Base-by-base conservation (phyloP, 2,888 invertebrate genomes). In the Trimorus sp. region DNA sequence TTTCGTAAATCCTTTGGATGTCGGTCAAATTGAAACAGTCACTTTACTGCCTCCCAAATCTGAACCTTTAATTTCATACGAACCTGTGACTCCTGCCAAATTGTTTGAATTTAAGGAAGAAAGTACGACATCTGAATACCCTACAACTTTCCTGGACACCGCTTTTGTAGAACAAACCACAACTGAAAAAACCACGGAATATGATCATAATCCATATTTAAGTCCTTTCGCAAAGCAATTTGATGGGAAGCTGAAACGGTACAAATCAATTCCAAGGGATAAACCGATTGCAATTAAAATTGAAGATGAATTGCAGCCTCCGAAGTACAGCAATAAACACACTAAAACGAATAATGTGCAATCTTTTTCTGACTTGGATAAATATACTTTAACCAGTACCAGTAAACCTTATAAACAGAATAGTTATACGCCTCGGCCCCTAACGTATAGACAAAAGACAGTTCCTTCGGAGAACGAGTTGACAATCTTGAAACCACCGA, bases 181-280 rank as follows among this genome's bases (percentile, higher is more conserved):
- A 11, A 62, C 79, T 9, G 38, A 69, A 11, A 71, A 76, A 53
- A 26, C 12, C n/a, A 78, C 79, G 11, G 69, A 69, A 48, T 81
- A 74, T 65, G 73, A 75, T 12, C 76, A 81, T 1, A 85, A 85
- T 60, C 82, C 85, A 38, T 86, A 84, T 48, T 62, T 85, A 38
- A 56, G 83, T 40, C 73, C 82, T 15, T 66, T 81, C 14, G 81
- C 82, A 7, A 68, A 62, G 56, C 77, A 79, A 15, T 79, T 83
- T 48, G 82, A 79, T 40, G 12, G 49, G 0, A 84, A 78, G 49
- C 37, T 76, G n/a, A 78, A 75, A 53, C 48, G 81, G 11, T 83
- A 84, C 42, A 59, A 71, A 37, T 7, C 42, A 2, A 68, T 79
- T 42, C 36, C 79, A 7, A 53, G 73, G 36, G 79, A 63, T n/a